Evolutionary conservation across 2,888 invertebrate species (phyloP), one percentile per base, ranked within the genome.

Genomic region (Trachelus tabidus): DNA sequence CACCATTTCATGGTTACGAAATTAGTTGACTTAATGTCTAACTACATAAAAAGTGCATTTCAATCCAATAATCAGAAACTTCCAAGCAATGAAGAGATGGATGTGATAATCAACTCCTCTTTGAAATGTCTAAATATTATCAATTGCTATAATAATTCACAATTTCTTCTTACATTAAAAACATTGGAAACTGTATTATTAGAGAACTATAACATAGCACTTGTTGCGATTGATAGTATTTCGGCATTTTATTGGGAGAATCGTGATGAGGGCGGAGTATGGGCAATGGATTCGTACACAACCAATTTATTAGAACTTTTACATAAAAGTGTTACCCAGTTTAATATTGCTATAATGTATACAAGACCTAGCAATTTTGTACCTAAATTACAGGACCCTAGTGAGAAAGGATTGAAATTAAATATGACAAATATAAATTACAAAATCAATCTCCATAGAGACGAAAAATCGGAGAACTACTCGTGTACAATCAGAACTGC

Each of bases 291-390:
- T 89, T 83, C 85, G 1, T 94, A 94, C 85, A 76, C 93, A 11
- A 93, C 92, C 87, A 92, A 92, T 75, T 79, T 91, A 1, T 73
- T 93, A n/a, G 88, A 85, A 81, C 80, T 88, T 11, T 89, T 94
- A 80, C 92, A 92, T 87, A 92, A 91, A 85, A 89, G 92, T 76
- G 91, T 92, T 34, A 92, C 92, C 86, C 92, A 92, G 82, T 93
- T 92, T 83, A 93, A 93, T 88, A 88, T 93, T 74, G 89, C 90
- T 73, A 89, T 93, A 76, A 83, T 94, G 68, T 94, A 93, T 84
- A 94, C 93, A 76, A 93, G 92, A 89, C 93, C 93, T 73, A 90
- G 89, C 84, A 92, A 94, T 88, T 94, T 93, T 86, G 90, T 89
- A 85, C 92, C 93, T 71, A 92, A 84, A 77, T 79, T 79, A 11